Evolutionary conservation across 92 coral and sea anemone genomes (phyloP).

Genomic region (Bergia puertoricense): DNA sequence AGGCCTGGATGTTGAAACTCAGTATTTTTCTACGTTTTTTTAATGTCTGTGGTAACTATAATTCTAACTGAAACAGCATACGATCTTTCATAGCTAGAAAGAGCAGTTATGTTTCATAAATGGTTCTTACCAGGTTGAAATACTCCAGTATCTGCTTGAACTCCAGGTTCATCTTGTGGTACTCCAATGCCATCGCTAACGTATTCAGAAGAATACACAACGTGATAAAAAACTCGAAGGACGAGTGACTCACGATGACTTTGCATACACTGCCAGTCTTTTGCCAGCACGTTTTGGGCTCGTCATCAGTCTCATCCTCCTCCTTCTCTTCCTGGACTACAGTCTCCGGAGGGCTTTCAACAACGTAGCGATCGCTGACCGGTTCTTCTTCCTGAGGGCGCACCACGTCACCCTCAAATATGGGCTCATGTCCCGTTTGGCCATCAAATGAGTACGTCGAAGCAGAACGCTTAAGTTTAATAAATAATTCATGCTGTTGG

Average conservation of each 20-base stretch:
- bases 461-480: constrained; percentile 81
- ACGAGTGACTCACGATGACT: constrained; percentile 67
- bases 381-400: constrained; percentile 66
- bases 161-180: constrained; percentile 67
- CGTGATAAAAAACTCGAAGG: constrained; percentile 90
- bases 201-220: constrained; percentile 95
- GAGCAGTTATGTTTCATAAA: too few relatives aligned
- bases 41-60: too few relatives aligned
- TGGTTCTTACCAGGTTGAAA: constrained; percentile 78
- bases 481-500: constrained; percentile 63
- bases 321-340: constrained; percentile 44
- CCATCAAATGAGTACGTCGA: constrained; percentile 95
- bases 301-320: constrained; percentile 53
- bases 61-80: too few relatives aligned
- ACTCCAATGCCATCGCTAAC: constrained; percentile 91
- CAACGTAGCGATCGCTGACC: constrained; percentile 54
- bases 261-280: background rate
- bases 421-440: constrained; percentile 73
- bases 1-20: too few relatives aligned
- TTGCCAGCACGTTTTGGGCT: constrained; percentile 17
- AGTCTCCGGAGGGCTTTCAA: constrained; percentile 60
- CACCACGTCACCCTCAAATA: constrained; percentile 83
- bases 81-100: too few relatives aligned
- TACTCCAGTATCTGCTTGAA: constrained; percentile 70
- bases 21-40: too few relatives aligned